Evolutionary conservation across 1,140 invertebrate species (phyloP), one percentile per base, ranked within the genome.

Genomic region (Drosophila micromelanica): DNA sequence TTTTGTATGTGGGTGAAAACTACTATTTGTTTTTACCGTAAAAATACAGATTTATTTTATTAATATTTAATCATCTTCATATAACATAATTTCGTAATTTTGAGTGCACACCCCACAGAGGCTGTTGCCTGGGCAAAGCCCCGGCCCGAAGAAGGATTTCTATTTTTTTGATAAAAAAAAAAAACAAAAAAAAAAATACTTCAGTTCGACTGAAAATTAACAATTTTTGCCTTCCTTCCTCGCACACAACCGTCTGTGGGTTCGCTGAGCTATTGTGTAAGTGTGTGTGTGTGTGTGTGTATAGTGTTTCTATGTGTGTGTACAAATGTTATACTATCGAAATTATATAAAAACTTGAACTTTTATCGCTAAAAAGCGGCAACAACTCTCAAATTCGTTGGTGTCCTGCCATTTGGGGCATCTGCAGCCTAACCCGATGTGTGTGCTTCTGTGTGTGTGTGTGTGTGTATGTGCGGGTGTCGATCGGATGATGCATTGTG

Each of bases 81-180:
- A 32, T 75, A 60, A 78, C 76, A 82, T 71, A 86, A 86, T 78
- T 86, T 86, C 75, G 73, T 69, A 78, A 78, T 87, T 87, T 86
- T 82, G 75, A 78, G 75, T 86, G 78, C 75, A 75, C 43, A 42
- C 68, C 77, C 61, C 65, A 69, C 71, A 67, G 63, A 38, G 63
- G 62, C 46, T 23, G 46, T 23, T 45, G 11, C 35, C 7, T 11
- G 5, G 46, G 20, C 27, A 15, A 9, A 13, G 12, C 30, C 30
- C 5, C 30, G 46, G 20, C n/a, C 6, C 17, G 20, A 20, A 3
- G 13, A 23, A 23, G 27, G 9, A 37, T 15, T 11, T 20, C 2
- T 20, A 8, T 7, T 35, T 35, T 35, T 7, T 35, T 7, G 8
- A 35, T 2, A 8, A 35, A 27, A 27, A 27, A 27, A 5, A 5